Conservation (phyloP, 2,888 invertebrate genomes). For the Cryptops parisi region DNA sequence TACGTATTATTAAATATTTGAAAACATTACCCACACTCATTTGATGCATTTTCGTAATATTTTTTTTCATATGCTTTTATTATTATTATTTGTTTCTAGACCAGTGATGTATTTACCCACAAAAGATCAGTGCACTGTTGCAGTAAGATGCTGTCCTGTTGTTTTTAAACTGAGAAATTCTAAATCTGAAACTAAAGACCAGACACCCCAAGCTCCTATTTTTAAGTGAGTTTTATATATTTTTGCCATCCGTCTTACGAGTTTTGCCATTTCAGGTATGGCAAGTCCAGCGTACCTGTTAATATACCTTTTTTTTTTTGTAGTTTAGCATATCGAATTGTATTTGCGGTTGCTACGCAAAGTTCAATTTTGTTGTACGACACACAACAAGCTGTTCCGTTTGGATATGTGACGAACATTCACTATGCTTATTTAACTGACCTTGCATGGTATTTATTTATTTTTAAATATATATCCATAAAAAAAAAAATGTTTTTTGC, state of each 20-base stretch:
- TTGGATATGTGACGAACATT: constrained; percentile 65
- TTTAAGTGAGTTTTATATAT: constrained; percentile 32
- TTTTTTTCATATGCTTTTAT: too few relatives aligned
- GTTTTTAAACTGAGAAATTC: constrained; percentile 46
- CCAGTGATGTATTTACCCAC: constrained; percentile 66
- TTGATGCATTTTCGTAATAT: too few relatives aligned
- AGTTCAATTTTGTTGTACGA: constrained; percentile 72
- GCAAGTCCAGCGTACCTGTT: too few relatives aligned
- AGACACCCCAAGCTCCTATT: constrained; percentile 29
- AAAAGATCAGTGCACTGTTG: constrained; percentile 64
- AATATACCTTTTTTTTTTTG: constrained; percentile 17
- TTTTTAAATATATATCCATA: background rate
- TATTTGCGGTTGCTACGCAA: constrained; percentile 84
- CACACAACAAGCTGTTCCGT: constrained; percentile 64
- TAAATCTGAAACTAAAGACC: constrained; percentile 9
- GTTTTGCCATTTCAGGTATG: too few relatives aligned
- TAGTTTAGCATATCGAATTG: constrained; percentile 56
- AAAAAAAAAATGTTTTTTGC: background rate
- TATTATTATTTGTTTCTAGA: too few relatives aligned
- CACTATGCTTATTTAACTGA: constrained; percentile 82
- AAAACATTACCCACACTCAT: too few relatives aligned
- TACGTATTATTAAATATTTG: constrained; percentile 20
- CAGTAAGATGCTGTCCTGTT: constrained; percentile 64
- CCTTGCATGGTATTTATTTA: constrained; percentile 50
- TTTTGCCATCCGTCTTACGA: too few relatives aligned